Base-by-base conservation (phyloP, 2,113 vertebrate genomes). In the Climacteris rufus region DNA sequence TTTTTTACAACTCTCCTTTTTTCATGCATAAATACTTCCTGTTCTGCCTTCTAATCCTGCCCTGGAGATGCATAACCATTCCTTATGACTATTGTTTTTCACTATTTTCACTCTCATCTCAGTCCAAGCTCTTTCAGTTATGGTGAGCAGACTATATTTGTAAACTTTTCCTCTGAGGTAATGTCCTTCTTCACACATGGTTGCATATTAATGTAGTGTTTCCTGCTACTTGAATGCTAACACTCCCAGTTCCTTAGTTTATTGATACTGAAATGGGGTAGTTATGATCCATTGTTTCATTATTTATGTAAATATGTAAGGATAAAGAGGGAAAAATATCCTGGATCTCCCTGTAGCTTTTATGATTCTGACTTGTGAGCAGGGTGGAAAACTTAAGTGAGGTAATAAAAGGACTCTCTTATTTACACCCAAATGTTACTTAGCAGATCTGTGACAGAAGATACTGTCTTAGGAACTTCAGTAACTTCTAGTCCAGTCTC, bases 101-200 rank as follows among this genome's bases (percentile, higher is more conserved):
- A 85, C 52, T 90, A 16, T 95, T 98, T 93, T 94, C 52, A 71
- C 94, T 94, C 80, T 96, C 87, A 90, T 61, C 95, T 95, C 54
- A 42, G 75, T 96, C 96, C 97, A 98, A 97, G 83, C 53, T 27
- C 17, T 47, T 65, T 94, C 94, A 97, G 96, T 91, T 96, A 91
- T 83, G 81, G 86, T 69, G 74, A 95, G 59, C 39, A 87, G 60
- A 49, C 87, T 94, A 6, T 81, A 83, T 84, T 95, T 88, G 83
- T 87, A 97, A 97, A 47, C 31, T 96, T 97, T 94, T 83, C 31
- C 61, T 96, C 61, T 70, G 91, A 96, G 94, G 83, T 91, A 91
- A 95, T 89, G 44, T 76, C 28, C 22, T 57, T 86, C 68, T 94
- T 97, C 66, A 72, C 28, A 83, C 82, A 81, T n/a, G 59, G 90